These are phyloP conservation scores for Lamellibrachia luymesi DNA, from an alignment of 1,140 invertebrate genomes.

Conservation along the genomic window DNA sequence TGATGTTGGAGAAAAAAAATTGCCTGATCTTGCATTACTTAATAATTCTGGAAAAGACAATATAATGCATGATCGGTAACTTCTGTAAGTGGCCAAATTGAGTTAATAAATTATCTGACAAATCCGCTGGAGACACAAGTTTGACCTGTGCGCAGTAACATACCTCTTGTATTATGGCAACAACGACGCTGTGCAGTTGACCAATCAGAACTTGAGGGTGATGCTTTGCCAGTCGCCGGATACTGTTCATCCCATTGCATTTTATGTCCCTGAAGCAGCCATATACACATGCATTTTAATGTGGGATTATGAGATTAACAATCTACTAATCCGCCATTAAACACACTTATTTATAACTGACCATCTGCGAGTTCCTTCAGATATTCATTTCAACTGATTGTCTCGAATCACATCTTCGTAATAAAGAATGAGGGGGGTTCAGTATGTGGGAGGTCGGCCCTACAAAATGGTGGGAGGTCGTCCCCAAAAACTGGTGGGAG, in stretches of 20 bases:
- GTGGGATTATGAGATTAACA: background rate
- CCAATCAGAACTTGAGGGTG: slow-evolving; percentile 67
- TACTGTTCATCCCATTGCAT: slow-evolving; percentile 72
- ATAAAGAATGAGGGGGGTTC: background rate
- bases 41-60: background rate
- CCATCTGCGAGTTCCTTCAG: background rate
- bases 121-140: background rate
- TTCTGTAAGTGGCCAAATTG: background rate
- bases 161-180: slow-evolving; percentile 74
- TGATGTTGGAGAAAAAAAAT: background rate
- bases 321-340: background rate
- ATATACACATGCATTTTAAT: background rate
- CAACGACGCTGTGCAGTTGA: slow-evolving; percentile 67
- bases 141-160: background rate
- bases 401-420: no score
- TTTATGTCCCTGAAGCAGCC: slow-evolving; percentile 70
- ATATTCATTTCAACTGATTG: background rate
- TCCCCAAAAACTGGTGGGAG: no score
- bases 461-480: no score
- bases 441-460: no score
- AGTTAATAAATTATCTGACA: background rate
- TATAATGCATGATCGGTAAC: no score
- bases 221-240: slow-evolving; percentile 72
- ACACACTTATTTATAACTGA: background rate
- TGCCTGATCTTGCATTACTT: background rate